Percentiles rank a stretch among this genome's conserved stretches.
Conservation (phyloP, 2,888 invertebrate species). For the Plemyria rubiginata region DNA sequence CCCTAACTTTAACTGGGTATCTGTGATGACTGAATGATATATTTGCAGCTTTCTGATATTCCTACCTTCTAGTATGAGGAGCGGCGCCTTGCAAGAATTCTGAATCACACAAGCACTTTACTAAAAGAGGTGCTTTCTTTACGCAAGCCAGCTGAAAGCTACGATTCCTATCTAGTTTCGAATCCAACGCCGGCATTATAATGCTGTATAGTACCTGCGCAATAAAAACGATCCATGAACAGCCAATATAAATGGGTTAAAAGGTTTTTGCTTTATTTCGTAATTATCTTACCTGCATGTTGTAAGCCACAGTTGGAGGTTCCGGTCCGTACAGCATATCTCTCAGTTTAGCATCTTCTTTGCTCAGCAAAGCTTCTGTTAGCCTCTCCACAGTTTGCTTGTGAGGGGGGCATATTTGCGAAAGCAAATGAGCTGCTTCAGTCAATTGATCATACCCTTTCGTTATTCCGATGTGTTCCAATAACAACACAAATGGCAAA, state of each 20-base stretch:
- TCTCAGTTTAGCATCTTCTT: constrained; percentile 72
- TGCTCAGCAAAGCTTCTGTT: constrained; percentile 73
- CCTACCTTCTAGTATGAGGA: constrained; percentile 76
- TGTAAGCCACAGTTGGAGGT: constrained; percentile 80
- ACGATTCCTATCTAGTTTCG: constrained; percentile 88
- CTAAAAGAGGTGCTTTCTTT: constrained; percentile 81
- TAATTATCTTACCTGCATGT: constrained; percentile 65
- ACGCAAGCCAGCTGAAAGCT: constrained; percentile 86
- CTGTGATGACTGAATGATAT: not conserved
- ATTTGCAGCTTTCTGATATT: not conserved
- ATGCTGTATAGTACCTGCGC: constrained; percentile 92
- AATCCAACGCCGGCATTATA: constrained; percentile 95
- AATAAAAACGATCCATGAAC: constrained; percentile 11
- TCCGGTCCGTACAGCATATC: constrained; percentile 79
- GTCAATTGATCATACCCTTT: constrained; percentile 91
- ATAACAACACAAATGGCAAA: constrained; percentile 92
- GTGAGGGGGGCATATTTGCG: constrained; percentile 93
- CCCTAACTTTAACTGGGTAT: not conserved
- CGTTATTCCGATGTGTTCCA: constrained; percentile 94
- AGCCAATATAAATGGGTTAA: not conserved
- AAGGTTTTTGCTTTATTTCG: not conserved
- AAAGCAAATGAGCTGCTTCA: constrained; percentile 92
- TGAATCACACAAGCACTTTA: constrained; percentile 76
- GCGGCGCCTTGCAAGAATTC: constrained; percentile 79
- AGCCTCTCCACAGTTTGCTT: constrained; percentile 83